Conservation (phyloP, 2,797 vertebrate genomes). For the Centropyge bicolor region DNA sequence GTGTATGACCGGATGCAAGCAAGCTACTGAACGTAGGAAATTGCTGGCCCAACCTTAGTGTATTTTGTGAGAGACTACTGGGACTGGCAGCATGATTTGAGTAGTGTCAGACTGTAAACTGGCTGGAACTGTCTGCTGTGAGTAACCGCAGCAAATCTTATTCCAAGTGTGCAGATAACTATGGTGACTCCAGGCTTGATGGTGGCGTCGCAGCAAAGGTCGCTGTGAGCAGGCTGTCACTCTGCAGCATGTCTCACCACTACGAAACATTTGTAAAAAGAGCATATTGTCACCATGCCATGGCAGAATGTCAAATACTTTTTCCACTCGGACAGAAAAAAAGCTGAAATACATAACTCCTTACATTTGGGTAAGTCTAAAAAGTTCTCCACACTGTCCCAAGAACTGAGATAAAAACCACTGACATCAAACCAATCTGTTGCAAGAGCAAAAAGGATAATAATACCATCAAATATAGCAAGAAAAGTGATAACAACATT, state of each 20-base stretch:
- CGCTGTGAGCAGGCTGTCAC: conserved; percentile 55
- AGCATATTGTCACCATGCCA: conserved; percentile 68
- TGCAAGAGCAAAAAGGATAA: conserved; percentile 83
- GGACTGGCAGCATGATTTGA: conserved; percentile 63
- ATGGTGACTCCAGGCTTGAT: conserved; percentile 61
- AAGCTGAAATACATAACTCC: conserved; percentile 68
- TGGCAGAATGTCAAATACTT: conserved; percentile 71
- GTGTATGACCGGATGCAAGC: conserved; percentile 62
- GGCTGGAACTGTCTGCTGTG: conserved; percentile 60
- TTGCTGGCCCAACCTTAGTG: conserved; percentile 53
- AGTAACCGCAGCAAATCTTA: conserved; percentile 63
- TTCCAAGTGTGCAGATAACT: conserved; percentile 62
- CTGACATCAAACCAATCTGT: conserved; percentile 80
- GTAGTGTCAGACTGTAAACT: conserved; percentile 71
- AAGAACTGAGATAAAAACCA: conserved; percentile 78
- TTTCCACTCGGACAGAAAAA: conserved; percentile 71
- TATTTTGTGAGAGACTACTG: conserved; percentile 54
- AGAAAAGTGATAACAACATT: conserved; percentile 83
- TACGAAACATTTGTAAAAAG: conserved; percentile 60
- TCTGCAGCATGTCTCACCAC: conserved; percentile 53
- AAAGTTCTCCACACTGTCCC: conserved; percentile 60
- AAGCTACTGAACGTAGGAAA: conserved; percentile 63
- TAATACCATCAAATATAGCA: conserved; percentile 84
- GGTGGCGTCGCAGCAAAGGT: conserved; percentile 62
- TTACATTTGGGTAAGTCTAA: conserved; percentile 68